Evolutionary conservation across 2,797 vertebrate genomes (phyloP), one percentile per base, ranked within the genome.

Genomic region (Simalia tracyae): DNA sequence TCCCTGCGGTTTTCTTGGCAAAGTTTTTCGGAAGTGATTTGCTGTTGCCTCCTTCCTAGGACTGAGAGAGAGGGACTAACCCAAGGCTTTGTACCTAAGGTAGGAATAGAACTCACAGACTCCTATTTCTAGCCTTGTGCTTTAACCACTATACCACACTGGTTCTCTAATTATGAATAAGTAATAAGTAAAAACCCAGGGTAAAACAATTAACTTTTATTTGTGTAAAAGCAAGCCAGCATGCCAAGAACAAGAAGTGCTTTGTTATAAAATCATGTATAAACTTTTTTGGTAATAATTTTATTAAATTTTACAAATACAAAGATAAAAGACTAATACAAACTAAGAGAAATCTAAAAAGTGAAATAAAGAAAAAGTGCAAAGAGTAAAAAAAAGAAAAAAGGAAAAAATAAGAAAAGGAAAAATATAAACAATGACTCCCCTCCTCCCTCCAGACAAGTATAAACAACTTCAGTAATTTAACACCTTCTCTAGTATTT

Each of bases 141-240:
- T 0, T 76, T 76, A 42, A 76, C 17, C 36, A 42, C 36, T 36
- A 22, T 8, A 76, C 31, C 72, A 76, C 8, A 36, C 17, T 36
- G n/a, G 66, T 31, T 31, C 14, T 31, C n/a, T 72, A 68, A 31
- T 68, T 72, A 57, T 56, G 8, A 88, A 68, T 3, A 90, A 66
- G 19, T 22, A 66, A 22, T 42, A 90, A 8, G 8, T 36, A 6
- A 5, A 54, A 92, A 91, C 1, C n/a, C 19, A 26, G 91, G 90
- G 24, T 10, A 0, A 86, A 9, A 11, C 15, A 87, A 91, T 84
- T 94, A 31, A 59, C 92, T 93, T n/a, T 54, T 95, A 5, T 10
- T 93, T 19, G 0, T 61, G 22, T 50, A 31, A 54, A 86, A 24
- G 24, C n/a, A 31, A 26, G 26, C 50, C 2, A 72, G 24, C 15